Base-by-base conservation (phyloP, 1,140 invertebrate genomes). In the Lethrus apterus region DNA sequence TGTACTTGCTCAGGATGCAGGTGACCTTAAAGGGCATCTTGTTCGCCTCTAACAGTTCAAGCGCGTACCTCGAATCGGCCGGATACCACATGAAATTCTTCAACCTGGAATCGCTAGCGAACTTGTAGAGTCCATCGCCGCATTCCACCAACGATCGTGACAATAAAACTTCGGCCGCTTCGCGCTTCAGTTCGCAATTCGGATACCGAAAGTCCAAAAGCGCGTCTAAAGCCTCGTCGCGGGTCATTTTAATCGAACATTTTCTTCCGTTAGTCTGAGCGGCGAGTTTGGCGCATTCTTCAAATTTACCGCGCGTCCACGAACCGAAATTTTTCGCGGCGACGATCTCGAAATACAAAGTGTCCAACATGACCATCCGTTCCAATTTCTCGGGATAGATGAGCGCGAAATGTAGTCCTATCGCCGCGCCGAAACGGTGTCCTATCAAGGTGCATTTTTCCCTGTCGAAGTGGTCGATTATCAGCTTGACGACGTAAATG, bases 311-410 rank as follows among this genome's bases (percentile, higher is more conserved):
- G 5, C 24, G 5, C 7, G 24, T 26, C 24, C 24, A 26, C 7
- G 24, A 26, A 26, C 24, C 24, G 24, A 26, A 26, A 7, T 26
- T n/a, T 7, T 7, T 7, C 7, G 24, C 7, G 5, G 24, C 7
- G 5, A 26, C 24, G n/a, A 26, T n/a, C n/a, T 26, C 24, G n/a
- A 26, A 26, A 7, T n/a, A 26, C n/a, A 26, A 7, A 7, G 24
- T 26, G 24, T 26, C 24, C n/a, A 26, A 26, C 7, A 26, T 26
- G 24, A 26, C 7, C n/a, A 26, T 26, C 24, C n/a, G 24, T 7
- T 26, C 24, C 24, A 26, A n/a, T n/a, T 26, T 26, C n/a, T 26
- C 24, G n/a, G 24, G 24, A 26, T 26, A 26, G n/a, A 26, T 26
- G n/a, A 26, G 24, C n/a, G 5, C 24, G 24, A 7, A 26, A 7